These are phyloP conservation scores for Progne subis DNA, from an alignment of 2,113 vertebrate species.

Conservation along the genomic window DNA sequence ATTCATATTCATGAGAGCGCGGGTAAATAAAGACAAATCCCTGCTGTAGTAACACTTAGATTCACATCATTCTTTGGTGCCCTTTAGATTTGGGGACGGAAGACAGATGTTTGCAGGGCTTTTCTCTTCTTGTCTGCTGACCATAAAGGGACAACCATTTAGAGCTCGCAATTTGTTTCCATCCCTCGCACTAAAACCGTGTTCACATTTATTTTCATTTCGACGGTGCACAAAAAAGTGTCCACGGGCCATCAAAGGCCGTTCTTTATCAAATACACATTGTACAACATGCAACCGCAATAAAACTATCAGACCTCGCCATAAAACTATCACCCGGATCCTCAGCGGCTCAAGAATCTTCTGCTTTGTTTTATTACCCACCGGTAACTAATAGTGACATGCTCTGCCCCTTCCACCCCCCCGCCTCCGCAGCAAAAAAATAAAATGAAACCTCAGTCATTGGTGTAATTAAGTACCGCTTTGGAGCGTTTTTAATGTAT, in stretches of 20 bases:
- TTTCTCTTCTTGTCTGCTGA: conserved; percentile 79
- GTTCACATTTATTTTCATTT: conserved; percentile 81
- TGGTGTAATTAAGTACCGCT: conserved; percentile 48
- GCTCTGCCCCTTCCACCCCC: too few relatives aligned
- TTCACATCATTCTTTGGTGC: conserved; percentile 82
- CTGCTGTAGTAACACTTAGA: conserved; percentile 78
- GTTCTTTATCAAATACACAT: conserved; percentile 82
- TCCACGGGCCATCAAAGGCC: conserved; percentile 75
- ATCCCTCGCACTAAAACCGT: conserved; percentile 67
- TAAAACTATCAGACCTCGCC: conserved; percentile 75
- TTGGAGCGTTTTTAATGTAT: conserved; percentile 32
- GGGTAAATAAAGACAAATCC: conserved; percentile 78
- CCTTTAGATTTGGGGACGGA: conserved; percentile 77
- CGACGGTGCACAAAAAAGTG: conserved; percentile 72
- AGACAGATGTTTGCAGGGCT: conserved; percentile 80
- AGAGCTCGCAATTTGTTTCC: conserved; percentile 79
- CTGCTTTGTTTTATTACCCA: not conserved
- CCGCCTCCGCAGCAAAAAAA: not conserved
- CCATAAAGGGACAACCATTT: conserved; percentile 80
- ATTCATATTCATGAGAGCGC: conserved; percentile 81
- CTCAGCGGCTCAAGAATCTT: conserved; percentile 42
- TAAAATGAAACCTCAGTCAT: not conserved
- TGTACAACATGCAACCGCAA: conserved; percentile 72
- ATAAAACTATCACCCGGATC: conserved; percentile 73
- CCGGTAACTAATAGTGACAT: not conserved